Base-by-base conservation (phyloP, 2,113 vertebrate genomes). In the Hippocampus comes region DNA sequence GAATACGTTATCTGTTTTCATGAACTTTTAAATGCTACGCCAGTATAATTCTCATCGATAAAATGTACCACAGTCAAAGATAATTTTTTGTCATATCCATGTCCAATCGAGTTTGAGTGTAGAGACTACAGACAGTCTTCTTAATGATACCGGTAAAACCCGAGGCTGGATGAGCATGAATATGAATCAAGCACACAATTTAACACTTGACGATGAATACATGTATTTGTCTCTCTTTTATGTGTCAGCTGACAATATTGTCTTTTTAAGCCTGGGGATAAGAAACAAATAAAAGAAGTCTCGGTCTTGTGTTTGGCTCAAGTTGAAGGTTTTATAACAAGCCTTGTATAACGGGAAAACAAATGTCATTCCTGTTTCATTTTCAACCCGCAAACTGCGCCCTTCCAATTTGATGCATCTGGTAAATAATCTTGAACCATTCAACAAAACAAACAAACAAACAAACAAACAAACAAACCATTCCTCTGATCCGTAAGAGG, bases 101-200 rank as follows among this genome's bases (percentile, higher is more conserved):
- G 79, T 82, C 84, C 75, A 87, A 82, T 83, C 71, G 60, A 69
- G 38, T 66, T 66, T 72, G 70, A 73, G 75, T 80, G 68, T 71
- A 61, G 63, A 72, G 73, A 77, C 65, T 74, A 46, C 42, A 76
- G 64, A 73, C 63, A 51, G 66, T 68, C 68, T 78, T 66, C 75
- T 70, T 77, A 56, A 83, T 51, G 70, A 76, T 75, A 55, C 61
- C 49, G 75, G 76, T 78, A 25, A 15, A 80, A 84, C 86, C 75
- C 65, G 57, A 81, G 56, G 55, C 55, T 59, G 85, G 64, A 79
- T 55, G 21, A 86, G 80, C 72, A 70, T 83, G 81, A 68, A 85
- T 88, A 89, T 82, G 27, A 76, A 88, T 87, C 82, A 84, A 85
- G 61, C 59, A 80, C 78, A 83, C 53, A 76, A 82, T 78, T 89